phyloP scores from a whole-genome alignment of 2,797 vertebrate genomes.

The Antrozous pallidus region DNA sequence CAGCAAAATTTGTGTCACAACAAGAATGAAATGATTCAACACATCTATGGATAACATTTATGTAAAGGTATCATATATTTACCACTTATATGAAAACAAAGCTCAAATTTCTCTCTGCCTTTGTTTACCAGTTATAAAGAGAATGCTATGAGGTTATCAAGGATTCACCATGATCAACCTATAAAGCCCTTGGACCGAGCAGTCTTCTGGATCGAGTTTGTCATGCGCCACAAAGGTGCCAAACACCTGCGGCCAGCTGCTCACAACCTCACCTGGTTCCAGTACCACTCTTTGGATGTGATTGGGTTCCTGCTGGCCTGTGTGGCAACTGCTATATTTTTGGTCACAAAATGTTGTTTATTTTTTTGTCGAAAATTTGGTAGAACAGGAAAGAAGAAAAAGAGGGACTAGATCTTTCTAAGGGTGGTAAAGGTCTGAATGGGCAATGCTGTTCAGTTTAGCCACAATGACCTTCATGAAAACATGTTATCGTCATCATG shows the following conservation, averaged over 20 bases:
- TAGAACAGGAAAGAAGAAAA: slow-evolving; percentile 65
- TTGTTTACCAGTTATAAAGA: slow-evolving; percentile 85
- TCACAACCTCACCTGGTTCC: slow-evolving; percentile 89
- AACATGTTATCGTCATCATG: not conserved
- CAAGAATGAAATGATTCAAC: slow-evolving; percentile 10
- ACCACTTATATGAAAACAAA: not conserved
- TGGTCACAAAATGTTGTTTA: slow-evolving; percentile 75
- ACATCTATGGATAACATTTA: not conserved
- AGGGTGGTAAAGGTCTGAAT: not conserved
- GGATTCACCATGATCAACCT: slow-evolving; percentile 89
- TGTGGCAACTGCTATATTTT: slow-evolving; percentile 57
- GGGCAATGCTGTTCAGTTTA: not conserved
- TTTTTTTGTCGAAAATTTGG: slow-evolving; percentile 74
- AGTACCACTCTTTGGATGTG: slow-evolving; percentile 88
- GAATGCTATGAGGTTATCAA: slow-evolving; percentile 83
- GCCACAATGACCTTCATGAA: not conserved
- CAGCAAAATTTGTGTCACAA: not conserved
- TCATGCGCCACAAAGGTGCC: slow-evolving; percentile 89
- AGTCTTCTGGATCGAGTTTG: slow-evolving; percentile 90
- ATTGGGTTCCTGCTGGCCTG: slow-evolving; percentile 81
- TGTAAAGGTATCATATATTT: not conserved
- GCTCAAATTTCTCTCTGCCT: not conserved
- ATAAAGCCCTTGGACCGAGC: slow-evolving; percentile 85
- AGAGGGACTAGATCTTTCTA: slow-evolving; percentile 72
- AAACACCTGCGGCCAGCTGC: slow-evolving; percentile 86